These are phyloP conservation scores for Onychomys arenicola DNA, from an alignment of 2,797 vertebrate species.

Conservation along the genomic window DNA sequence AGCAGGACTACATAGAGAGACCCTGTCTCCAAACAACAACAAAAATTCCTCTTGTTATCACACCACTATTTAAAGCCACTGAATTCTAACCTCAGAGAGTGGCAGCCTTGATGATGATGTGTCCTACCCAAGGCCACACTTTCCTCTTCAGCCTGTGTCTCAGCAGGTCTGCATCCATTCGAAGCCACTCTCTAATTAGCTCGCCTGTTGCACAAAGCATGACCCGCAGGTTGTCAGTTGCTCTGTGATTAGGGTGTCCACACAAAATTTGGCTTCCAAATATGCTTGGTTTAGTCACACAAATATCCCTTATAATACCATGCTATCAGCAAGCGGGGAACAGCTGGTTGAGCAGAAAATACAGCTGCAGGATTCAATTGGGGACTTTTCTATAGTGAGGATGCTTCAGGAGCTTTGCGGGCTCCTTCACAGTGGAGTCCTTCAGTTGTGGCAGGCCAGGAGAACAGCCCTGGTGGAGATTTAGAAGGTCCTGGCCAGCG, in stretches of 20 bases:
- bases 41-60: neutral
- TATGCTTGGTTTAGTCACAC: neutral
- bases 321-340: neutral
- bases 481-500: neutral
- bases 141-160: neutral
- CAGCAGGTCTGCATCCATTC: neutral
- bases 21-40: neutral
- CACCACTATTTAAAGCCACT: neutral
- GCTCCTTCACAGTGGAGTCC: neutral
- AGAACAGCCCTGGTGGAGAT: neutral
- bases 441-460: neutral
- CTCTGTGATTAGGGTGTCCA: neutral
- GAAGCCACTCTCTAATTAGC: neutral
- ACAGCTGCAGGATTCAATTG: too few species aligned
- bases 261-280: neutral
- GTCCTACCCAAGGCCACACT: neutral
- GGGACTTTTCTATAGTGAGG: neutral
- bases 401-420: neutral
- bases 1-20: neutral
- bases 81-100: neutral
- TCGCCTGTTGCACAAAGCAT: neutral
- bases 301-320: neutral
- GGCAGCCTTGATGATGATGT: neutral
- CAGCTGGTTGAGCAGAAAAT: neutral
- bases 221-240: too few species aligned